phyloP scores from a whole-genome alignment of 2,888 invertebrate genomes.

The Ceriagrion tenellum region DNA sequence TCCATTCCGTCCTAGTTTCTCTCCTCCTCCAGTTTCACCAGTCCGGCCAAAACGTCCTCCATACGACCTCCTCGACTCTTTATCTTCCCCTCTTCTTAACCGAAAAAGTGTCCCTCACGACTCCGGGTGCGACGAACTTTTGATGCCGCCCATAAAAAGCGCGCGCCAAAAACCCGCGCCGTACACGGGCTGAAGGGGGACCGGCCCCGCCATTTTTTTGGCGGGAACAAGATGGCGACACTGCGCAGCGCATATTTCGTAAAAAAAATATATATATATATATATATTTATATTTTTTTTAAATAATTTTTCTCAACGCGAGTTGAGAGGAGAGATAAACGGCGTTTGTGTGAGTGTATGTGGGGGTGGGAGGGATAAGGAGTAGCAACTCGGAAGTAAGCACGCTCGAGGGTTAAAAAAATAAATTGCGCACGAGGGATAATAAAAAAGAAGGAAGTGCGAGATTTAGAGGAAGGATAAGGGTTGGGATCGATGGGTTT shows the following conservation, averaged over 20 bases:
- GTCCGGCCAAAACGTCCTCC: not conserved
- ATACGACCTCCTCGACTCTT: not conserved
- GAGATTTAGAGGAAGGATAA: constrained; percentile 15
- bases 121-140: not conserved
- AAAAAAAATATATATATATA: too few relatives aligned
- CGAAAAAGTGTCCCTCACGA: not conserved
- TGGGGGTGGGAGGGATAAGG: not conserved
- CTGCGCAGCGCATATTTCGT: not conserved
- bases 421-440: not conserved
- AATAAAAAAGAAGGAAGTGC: not conserved
- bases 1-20: not conserved
- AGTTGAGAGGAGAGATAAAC: not conserved
- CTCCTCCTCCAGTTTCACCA: not conserved
- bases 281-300: not conserved
- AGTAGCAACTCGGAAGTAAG: not conserved
- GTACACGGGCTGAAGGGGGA: not conserved
- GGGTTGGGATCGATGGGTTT: not conserved
- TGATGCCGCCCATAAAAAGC: constrained; percentile 5
- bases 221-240: not conserved
- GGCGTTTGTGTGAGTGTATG: not conserved
- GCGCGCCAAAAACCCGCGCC: not conserved
- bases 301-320: not conserved
- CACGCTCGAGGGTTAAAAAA: not conserved
- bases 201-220: not conserved
- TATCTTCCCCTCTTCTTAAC: not conserved